Conservation (phyloP, 2,888 invertebrate genomes). For the Steinernema carpocapsae region DNA sequence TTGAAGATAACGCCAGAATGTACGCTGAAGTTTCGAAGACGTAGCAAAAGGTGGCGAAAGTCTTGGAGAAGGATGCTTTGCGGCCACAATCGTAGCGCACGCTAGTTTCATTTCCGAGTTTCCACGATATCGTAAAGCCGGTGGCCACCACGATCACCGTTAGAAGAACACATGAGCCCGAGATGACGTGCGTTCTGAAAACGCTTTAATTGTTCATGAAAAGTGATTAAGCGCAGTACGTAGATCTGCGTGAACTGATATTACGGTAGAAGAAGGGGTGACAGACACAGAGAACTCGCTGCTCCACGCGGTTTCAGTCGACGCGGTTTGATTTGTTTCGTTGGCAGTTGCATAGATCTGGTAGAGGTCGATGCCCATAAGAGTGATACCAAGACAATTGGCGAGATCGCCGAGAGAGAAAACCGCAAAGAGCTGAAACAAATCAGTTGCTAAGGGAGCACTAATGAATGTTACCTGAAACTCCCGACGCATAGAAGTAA, state of each 20-base stretch:
- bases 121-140: background rate
- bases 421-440: constrained; percentile 9
- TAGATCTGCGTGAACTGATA: background rate
- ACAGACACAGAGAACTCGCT: constrained; percentile 8
- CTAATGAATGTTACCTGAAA: no score
- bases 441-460: no score
- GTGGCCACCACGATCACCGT: background rate
- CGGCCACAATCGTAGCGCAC: constrained; percentile 12
- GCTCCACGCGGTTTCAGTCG: background rate
- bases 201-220: background rate
- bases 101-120: background rate
- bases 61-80: background rate
- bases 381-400: constrained; percentile 4
- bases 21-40: background rate
- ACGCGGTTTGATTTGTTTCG: background rate
- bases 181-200: background rate
- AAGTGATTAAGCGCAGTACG: background rate
- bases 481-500: no score
- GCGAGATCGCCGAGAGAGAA: constrained; percentile 10
- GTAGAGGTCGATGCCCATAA: constrained; percentile 3
- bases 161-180: background rate
- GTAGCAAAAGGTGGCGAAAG: constrained; percentile 3
- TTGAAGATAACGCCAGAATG: background rate
- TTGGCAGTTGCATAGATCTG: background rate
- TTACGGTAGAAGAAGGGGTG: constrained; percentile 18